Evolutionary conservation across 2,113 vertebrate species (phyloP), one percentile per base, ranked within the genome.

Genomic region (Pelusios castaneus): DNA sequence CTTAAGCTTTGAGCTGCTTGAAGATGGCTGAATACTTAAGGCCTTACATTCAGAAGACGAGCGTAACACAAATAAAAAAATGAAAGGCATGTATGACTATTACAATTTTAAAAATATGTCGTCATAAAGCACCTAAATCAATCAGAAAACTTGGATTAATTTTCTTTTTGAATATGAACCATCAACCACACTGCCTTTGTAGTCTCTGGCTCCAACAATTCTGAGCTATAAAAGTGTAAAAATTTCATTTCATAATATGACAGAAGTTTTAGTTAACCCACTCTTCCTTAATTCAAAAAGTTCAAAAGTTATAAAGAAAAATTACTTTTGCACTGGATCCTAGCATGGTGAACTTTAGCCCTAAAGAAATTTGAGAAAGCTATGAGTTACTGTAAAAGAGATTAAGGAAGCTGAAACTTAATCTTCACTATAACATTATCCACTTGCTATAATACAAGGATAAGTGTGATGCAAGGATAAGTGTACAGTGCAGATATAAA

Each of bases 1-100:
- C 63, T 78, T 93, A 43, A 87, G 84, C 87, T 85, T 41, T 21
- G 25, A 90, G 78, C 27, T 90, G 73, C 70, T 41, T 41, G 79
- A 88, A 49, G 58, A 80, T 25, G 34, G 87, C 70, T 76, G 58
- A 82, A 43, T 47, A 82, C 12, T 76, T 52, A 88, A 83, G 58
- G 60, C 34, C 29, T 2, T 70, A n/a, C 41, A 70, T 13, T 60
- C 79, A 70, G 58, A 79, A 77, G 82, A 88, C 41, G 24, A 89
- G 58, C 29, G 89, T 79, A 63, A 75, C 5, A 16, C 49, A 19
- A 49, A 70, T 5, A 29, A 58, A 67, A 31, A 60, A n/a, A 67
- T 34, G n/a, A 67, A 92, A 52, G 21, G 31, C 4, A 34, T 27
- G 38, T 14, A 8, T 29, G 10, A 84, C 77, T 3, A 5, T 2